Evolutionary conservation across 1,140 invertebrate genomes (phyloP), one percentile per base, ranked within the genome.

Genomic region (Caenorhabditis latens): DNA sequence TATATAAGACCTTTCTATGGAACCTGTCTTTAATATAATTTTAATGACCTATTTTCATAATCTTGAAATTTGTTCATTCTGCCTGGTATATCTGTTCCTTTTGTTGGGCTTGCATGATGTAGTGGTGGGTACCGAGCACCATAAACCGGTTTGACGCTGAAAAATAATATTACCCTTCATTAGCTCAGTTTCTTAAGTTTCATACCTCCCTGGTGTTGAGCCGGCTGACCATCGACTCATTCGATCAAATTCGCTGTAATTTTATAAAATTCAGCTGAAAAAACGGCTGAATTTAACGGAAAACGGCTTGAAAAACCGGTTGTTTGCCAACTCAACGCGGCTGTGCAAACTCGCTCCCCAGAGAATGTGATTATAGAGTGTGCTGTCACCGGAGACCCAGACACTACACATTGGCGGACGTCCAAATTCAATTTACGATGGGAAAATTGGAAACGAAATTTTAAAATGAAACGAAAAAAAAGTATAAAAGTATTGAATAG

Each of bases 101-200:
- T 83, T 19, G 86, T 83, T 1, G 86, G 86, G 42, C 85, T 79
- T 19, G 50, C 85, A 83, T 83, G 58, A 8, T 87, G 86, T 11
- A 88, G 75, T 48, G 87, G 87, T 14, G 87, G 87, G 21, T 88
- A 88, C 24, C 84, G 87, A 61, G 87, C 87, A 24, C 87, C 87
- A 53, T 88, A 88, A 2, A 88, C 87, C 1, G 87, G 83, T 43
- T 84, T 84, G 42, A 84, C 83, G 21, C 83, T 84, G 83, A 43
- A 83, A 63, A 84, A 24, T 19, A 8, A n/a, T 43, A 24, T 50
- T 6, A 32, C 21, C 14, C 13, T 24, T 71, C n/a, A 53, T 16
- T 14, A 24, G 4, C 0, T 14, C 16, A 13, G 9, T 50, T 50
- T 50, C 42, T 50, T 19, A 19, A 50, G 11, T 13, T 8, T 79